Base-by-base conservation (phyloP, 1,140 invertebrate species). In the Parasteatoda tepidariorum region DNA sequence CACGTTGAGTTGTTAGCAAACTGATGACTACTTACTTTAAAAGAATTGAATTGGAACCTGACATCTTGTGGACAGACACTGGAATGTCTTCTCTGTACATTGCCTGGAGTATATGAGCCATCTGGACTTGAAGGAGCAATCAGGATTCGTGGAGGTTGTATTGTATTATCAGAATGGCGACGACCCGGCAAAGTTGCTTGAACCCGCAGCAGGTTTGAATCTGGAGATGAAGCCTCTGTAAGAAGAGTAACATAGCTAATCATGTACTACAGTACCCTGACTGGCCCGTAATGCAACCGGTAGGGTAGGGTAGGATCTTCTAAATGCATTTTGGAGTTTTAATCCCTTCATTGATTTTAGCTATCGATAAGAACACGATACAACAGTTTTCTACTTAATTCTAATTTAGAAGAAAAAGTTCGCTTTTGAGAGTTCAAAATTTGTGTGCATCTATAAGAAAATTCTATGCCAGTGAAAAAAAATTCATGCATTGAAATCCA, bases 131-230 rank as follows among this genome's bases (percentile, higher is more conserved):
- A 85, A 30, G 86, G 86, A 24, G 86, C 86, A 5, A 87, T 84
- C 33, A 87, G 78, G 64, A 87, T 96, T 13, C 95, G 95, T 28
- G 95, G 94, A 92, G 96, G 95, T 75, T 89, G 88, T 85, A 97
- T 89, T 41, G 95, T 95, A 89, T 97, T 97, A 89, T 97, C 95
- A 5, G 95, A 96, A n/a, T 96, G 91, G 41, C 95, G 93, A 64
- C 95, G 92, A 87, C 93, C 95, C 18, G 88, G 88, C 24, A 94
- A 93, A 2, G 93, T 92, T 87, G 93, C 95, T 59, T 92, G 92
- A 2, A 97, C 95, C 61, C 94, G 92, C 86, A 97, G 90, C 89
- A 95, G 95, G 89, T 96, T 96, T 87, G 93, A 94, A 88, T 96
- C 95, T 31, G 94, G 93, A 34, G 93, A 93, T 38, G 93, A 93